Evolutionary conservation across 2,113 vertebrate genomes (phyloP).

Genomic region (Gambusia holbrooki): DNA sequence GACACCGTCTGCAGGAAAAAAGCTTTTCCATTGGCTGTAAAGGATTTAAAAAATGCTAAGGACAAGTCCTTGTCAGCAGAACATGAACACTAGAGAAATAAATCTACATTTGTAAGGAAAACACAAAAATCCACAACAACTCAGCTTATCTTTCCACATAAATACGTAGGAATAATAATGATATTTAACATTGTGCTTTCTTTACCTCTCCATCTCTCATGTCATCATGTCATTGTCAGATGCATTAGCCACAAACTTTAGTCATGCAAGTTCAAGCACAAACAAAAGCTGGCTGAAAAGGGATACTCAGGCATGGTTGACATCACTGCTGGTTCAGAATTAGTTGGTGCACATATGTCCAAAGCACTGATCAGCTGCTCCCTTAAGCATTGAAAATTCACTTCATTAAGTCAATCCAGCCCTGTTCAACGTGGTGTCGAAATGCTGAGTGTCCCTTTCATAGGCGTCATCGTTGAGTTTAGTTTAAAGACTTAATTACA

Average conservation of each 20-base stretch:
- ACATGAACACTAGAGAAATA: conserved; percentile 62
- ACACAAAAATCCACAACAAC: conserved; percentile 76
- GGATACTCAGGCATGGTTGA: conserved; percentile 46
- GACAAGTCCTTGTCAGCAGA: conserved; percentile 63
- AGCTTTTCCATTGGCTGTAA: conserved; percentile 37
- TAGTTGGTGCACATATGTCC: background rate
- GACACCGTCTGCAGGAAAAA: conserved; percentile 43
- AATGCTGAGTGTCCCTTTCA: conserved; percentile 56
- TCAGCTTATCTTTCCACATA: conserved; percentile 83
- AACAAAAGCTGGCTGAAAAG: conserved; percentile 55
- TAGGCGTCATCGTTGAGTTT: conserved; percentile 47
- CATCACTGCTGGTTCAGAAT: conserved; percentile 36
- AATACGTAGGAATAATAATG: conserved; percentile 77
- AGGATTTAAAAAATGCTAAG: conserved; percentile 34
- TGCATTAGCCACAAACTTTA: conserved; percentile 58
- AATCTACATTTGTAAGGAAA: conserved; percentile 69
- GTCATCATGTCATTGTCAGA: conserved; percentile 59
- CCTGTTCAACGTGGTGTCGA: conserved; percentile 34
- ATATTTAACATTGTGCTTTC: conserved; percentile 75
- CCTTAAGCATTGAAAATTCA: conserved; percentile 3
- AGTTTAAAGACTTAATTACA: conserved; percentile 69
- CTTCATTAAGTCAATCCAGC: background rate
- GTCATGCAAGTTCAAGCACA: conserved; percentile 72
- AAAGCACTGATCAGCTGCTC: background rate
- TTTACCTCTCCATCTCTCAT: conserved; percentile 48